A percentile compares a stretch with the other conserved stretches of the same genome.
Conservation (phyloP, 2,888 invertebrate genomes). For the Nebria brevicollis region DNA sequence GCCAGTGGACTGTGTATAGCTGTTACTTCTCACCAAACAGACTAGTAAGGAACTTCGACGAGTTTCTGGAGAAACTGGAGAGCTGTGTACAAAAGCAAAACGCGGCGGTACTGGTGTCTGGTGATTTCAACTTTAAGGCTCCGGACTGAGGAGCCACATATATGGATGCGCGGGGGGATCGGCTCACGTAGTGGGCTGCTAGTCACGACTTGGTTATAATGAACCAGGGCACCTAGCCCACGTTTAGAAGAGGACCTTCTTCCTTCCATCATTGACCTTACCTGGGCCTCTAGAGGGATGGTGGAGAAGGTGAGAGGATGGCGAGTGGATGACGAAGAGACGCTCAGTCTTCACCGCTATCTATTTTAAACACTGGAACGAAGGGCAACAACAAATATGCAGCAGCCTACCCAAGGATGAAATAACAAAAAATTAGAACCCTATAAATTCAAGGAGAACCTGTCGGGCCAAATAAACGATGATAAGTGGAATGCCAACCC, state of each 20-base stretch:
- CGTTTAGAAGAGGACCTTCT: slow-evolving; percentile 20
- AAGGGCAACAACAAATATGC: too few relatives aligned
- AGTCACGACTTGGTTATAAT: slow-evolving; percentile 10
- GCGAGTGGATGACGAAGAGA: too few relatives aligned
- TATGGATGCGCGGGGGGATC: slow-evolving; percentile 18
- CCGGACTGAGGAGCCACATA: slow-evolving; percentile 6
- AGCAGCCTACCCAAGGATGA: too few relatives aligned
- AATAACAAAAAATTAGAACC: too few relatives aligned
- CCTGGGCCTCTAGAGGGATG: not conserved
- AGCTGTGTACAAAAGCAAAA: not conserved
- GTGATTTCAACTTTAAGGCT: slow-evolving; percentile 43
- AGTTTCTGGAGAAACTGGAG: not conserved
- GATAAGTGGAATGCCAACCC: too few relatives aligned
- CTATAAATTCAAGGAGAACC: too few relatives aligned
- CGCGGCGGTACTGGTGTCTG: slow-evolving; percentile 11
- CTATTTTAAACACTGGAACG: too few relatives aligned
- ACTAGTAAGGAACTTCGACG: slow-evolving; percentile 5
- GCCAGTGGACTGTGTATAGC: too few relatives aligned
- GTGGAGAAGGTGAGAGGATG: not conserved
- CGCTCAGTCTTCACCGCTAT: too few relatives aligned
- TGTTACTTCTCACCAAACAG: slow-evolving; percentile 8
- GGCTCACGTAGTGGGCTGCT: slow-evolving; percentile 25
- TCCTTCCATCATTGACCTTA: too few relatives aligned
- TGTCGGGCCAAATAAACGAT: too few relatives aligned
- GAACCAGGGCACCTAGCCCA: slow-evolving; percentile 22